Evolutionary conservation across 2,797 vertebrate genomes (phyloP).

Genomic region (Bradypus variegatus): DNA sequence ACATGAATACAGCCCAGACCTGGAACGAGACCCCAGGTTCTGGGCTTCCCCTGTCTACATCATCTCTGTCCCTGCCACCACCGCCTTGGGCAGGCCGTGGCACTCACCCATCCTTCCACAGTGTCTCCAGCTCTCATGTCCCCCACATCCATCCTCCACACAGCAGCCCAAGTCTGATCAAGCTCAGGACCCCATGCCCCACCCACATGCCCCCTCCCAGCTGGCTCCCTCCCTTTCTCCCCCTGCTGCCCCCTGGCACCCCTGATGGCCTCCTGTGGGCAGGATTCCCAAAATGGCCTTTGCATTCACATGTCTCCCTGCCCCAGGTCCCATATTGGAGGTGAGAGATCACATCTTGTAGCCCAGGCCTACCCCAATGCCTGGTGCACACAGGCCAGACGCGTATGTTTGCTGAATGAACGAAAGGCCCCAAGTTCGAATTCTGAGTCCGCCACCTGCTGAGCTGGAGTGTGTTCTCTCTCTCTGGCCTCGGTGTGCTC

Average conservation of each 20-base stretch:
- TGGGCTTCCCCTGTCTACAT: background rate
- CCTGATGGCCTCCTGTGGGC: background rate
- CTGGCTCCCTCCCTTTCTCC: background rate
- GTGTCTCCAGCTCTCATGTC: background rate
- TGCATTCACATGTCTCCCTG: background rate
- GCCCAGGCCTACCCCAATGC: background rate
- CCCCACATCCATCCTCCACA: background rate
- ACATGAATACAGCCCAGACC: background rate
- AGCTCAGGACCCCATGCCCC: background rate
- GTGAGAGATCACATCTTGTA: background rate
- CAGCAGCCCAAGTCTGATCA: background rate
- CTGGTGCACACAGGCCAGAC: background rate
- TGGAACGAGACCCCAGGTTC: background rate
- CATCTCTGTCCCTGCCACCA: too few relatives aligned
- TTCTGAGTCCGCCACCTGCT: background rate
- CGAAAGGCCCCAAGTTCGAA: background rate
- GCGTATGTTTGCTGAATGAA: fast-evolving
- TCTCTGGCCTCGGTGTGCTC: background rate
- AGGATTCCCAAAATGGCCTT: background rate
- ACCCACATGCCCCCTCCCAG: background rate
- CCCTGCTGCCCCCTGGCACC: background rate
- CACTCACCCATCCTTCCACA: background rate
- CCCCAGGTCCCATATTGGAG: too few relatives aligned
- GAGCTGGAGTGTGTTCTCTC: fast-evolving
- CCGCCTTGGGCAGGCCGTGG: background rate